Evolutionary conservation across 2,113 vertebrate genomes (phyloP), one percentile per base, ranked within the genome.

Genomic region (Lipophrys pholis): DNA sequence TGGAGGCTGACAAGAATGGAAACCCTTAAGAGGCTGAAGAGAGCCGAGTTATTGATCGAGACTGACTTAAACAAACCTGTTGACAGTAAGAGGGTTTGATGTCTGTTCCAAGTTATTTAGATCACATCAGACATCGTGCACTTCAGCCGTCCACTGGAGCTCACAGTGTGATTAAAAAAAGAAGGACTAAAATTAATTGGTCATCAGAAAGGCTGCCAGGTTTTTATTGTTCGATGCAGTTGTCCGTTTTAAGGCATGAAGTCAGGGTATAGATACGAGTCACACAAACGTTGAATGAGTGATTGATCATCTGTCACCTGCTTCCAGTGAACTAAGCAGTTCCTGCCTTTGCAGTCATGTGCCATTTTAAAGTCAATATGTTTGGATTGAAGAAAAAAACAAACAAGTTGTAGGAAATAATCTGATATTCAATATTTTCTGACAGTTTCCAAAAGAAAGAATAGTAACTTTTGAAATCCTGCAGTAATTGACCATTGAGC

Each of bases 1-100:
- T 36, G n/a, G 54, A 60, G 7, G 14, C 40, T 49, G 43, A 69
- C 39, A 39, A 64, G 41, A 69, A 12, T 62, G 48, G 58, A 76
- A 72, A 50, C 45, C 6, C 5, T 60, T 21, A 2, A 30, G 5
- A 48, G 41, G 40, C 45, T 51, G 3, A 60, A 61, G 57, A 66
- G 8, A 49, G 39, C 12, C 11, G 21, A 69, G 10, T 5, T 67
- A 45, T 48, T 49, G 35, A 59, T 72, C 6, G 17, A 62, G 58
- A 55, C 36, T 17, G n/a, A 59, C 15, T 38, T 15, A 10, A 45
- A 57, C n/a, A 69, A 43, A 39, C 10, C 6, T 5, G 49, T 1
- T 35, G 56, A 49, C 49, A 10, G 15, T 16, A 5, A 57, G 7
- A 16, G 45, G 62, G 61, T 54, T 51, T 67, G 15, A 52, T 55